Evolutionary conservation across 2,113 vertebrate species (phyloP), one percentile per base, ranked within the genome.

Genomic region (Hippocampus barbouri): DNA sequence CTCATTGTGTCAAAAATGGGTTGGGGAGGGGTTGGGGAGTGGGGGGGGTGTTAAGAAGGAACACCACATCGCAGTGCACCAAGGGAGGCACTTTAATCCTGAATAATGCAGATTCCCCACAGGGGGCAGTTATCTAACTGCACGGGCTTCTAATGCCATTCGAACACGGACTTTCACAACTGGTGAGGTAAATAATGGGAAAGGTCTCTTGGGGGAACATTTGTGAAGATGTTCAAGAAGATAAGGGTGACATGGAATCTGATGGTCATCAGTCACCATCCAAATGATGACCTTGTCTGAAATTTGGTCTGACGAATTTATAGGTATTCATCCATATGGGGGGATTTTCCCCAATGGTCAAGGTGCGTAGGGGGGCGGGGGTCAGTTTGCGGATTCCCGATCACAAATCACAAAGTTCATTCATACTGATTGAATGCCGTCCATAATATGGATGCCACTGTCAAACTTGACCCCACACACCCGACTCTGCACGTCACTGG

Each of bases 71-170:
- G 83, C 53, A 80, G 77, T 75, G 82, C 86, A 60, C 88, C 71
- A 82, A 90, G 87, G 86, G 88, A 86, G 77, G 79, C 86, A 74
- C 85, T 91, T 89, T 92, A 91, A 86, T 91, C 87, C 84, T 84
- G 85, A 92, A 91, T 92, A 92, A 93, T 92, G 90, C 85, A 91
- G 87, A 91, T 90, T 89, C 90, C 81, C 90, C 84, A 88, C 87
- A 84, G 91, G 91, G 86, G 86, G 86, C 84, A 88, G 86, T 88
- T 89, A 89, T 89, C 90, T 90, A 87, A 84, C 76, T 85, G 87
- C 65, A 54, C 71, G 38, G 84, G 82, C 86, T 76, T 87, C 81
- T 80, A 82, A 86, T 82, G 85, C 87, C 87, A 88, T 88, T 88
- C 77, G 83, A 77, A 78, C 77, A 83, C 76, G 78, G 70, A 81